Evolutionary conservation across 92 coral and sea anemone genomes (phyloP), one percentile per base, ranked within the genome.

Genomic region (Epizoanthus fatuus): DNA sequence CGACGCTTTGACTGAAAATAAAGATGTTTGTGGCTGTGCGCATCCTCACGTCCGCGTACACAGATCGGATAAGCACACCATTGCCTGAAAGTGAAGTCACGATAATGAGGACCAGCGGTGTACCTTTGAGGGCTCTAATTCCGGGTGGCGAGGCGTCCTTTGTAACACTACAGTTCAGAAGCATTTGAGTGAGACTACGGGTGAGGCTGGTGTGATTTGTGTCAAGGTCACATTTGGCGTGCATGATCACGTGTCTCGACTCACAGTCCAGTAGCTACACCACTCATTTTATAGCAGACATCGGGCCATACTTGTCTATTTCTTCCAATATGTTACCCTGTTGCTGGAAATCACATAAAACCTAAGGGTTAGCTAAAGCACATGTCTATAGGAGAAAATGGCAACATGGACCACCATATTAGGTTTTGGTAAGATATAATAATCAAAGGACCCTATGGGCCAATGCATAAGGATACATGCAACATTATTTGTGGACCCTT

Each of bases 1-100:
- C 93, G 22, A 93, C 15, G 42, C 93, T 86, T 63, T 95, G 98
- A 56, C 93, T 95, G 11, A 80, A 62, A 72, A 95, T 90, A 8
- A 93, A 74, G 14, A 89, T 69, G 60, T 95, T 95, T 2, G 94
- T 91, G 2, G 93, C 90, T 17, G 98, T 88, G 37, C 68, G 92
- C 90, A 88, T 92, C 45, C 94, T 89, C 0, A 58, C 52, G 44
- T 93, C 91, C 7, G 70, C 37, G 42, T 75, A 86, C 3, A 93
- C 63, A 16, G 85, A 84, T 9, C 78, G 88, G 73, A 93, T 60
- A 2, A 95, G 60, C 0, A 88, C 49, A 32, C 74, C 69, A 75
- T 95, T 95, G 55, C 91, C 89, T 44, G 81, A 40, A 15, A 88
- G 54, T 38, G 96, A 90, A 16, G 86, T 86, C 58, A 88, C 57